A percentile compares a stretch with the other conserved stretches of the same genome.
phyloP scores from a whole-genome alignment of 1,140 invertebrate species.

The Dendrolimus punctatus region DNA sequence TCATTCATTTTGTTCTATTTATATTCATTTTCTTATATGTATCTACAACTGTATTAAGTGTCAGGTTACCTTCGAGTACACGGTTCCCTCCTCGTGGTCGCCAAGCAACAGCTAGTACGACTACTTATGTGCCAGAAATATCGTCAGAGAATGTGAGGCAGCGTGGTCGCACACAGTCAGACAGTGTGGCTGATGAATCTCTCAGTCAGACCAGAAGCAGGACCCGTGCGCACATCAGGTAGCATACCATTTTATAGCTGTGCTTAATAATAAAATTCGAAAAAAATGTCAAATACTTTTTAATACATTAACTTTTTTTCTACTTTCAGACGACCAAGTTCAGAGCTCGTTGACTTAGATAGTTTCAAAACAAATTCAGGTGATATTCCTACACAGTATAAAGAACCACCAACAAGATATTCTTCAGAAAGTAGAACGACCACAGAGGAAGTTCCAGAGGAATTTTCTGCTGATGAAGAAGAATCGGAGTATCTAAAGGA shows the following conservation, averaged over 20 bases:
- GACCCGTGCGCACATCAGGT: conserved; percentile 66
- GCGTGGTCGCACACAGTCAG: conserved; percentile 65
- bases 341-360: conserved; percentile 84
- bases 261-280: background rate
- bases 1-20: conserved; percentile 17
- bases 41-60: conserved; percentile 20
- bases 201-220: conserved; percentile 63
- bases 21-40: conserved; percentile 4
- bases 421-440: conserved; percentile 53
- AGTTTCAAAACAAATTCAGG: conserved; percentile 82
- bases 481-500: conserved; percentile 36
- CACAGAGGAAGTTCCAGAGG: conserved; percentile 36
- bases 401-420: conserved; percentile 55
- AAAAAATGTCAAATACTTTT: background rate
- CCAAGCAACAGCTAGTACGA: conserved; percentile 58
- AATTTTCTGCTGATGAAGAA: conserved; percentile 19
- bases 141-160: conserved; percentile 52
- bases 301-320: background rate
- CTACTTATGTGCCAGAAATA: conserved; percentile 44
- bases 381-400: conserved; percentile 61
- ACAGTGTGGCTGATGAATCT: conserved; percentile 63
- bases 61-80: conserved; percentile 82
- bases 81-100: conserved; percentile 83
- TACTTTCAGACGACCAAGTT: conserved; percentile 75
- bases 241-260: conserved; percentile 9